Base-by-base conservation (phyloP, 2,797 vertebrate species). In the Urocyon cinereoargenteus region DNA sequence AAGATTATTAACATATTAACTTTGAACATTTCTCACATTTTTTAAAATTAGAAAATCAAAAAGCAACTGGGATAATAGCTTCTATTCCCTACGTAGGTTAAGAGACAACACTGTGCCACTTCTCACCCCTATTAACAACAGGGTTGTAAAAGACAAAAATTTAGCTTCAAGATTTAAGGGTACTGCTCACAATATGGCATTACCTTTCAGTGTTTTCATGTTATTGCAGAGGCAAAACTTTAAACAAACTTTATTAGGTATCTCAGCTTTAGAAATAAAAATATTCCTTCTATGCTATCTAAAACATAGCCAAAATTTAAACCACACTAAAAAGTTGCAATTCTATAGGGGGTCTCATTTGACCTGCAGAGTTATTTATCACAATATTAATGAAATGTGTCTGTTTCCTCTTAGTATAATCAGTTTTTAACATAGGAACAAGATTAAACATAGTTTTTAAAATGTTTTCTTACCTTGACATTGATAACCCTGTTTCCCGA, bases 401-500 rank as follows among this genome's bases (percentile, higher is more conserved):
- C 88, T 95, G 61, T 93, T 92, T 97, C 81, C 22, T 86, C 28
- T 89, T 81, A 53, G 40, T 36, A 66, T 73, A 75, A 79, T 66
- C 53, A 79, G 53, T 75, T 88, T 84, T 87, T 53, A 94, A 93
- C 45, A 89, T 5, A 96, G 28, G 26, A 89, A 53, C 57, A 88
- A 93, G 18, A 94, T 77, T 89, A 86, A 88, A 94, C 14, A 36
- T 12, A n/a, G 21, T 10, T 95, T 91, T 90, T 12, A 91, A 95
- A 94, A 88, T 49, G 26, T 94, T 95, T 94, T 95, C 94, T 99
- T 98, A 99, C 99, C 99, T 99, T 99, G 99, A 98, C 99, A 99
- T 98, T 99, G 99, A 98, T 99, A 99, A 85, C 99, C 99, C 97
- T 99, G 99, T 97, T 99, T 99, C 91, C 99, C 99, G 98, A 99